A percentile compares a stretch with the other conserved stretches of the same genome.
Evolutionary conservation across 2,888 invertebrate species (phyloP).

Genomic region (Drosophila anomalata): DNA sequence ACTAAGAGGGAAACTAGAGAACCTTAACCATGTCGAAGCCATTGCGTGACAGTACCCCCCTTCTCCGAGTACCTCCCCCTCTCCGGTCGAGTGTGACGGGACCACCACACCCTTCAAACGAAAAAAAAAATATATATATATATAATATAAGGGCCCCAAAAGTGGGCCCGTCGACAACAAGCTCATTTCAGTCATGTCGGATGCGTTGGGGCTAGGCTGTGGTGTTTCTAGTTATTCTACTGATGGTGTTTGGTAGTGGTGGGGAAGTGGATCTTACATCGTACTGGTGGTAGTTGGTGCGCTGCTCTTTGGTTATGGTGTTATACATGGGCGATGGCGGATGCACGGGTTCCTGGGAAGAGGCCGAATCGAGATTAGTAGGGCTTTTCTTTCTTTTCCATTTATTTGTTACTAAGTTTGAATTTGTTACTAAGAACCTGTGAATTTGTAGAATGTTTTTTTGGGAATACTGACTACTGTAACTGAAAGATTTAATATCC

Average conservation of each 20-base stretch:
- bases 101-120: constrained; percentile 37
- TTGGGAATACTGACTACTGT: too few relatives aligned
- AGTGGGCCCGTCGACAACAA: constrained; percentile 48
- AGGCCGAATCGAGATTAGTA: constrained; percentile 44
- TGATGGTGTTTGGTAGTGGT: constrained; percentile 20
- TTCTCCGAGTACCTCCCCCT: neutral
- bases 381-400: neutral
- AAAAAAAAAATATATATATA: neutral
- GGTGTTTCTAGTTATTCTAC: constrained; percentile 25
- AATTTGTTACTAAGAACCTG: too few relatives aligned
- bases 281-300: constrained; percentile 83
- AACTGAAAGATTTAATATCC: too few relatives aligned
- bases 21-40: constrained; percentile 36
- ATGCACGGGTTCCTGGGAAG: constrained; percentile 73
- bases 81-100: constrained; percentile 65
- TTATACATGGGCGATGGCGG: constrained; percentile 83
- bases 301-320: constrained; percentile 81
- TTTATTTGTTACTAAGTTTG: neutral
- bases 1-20: constrained; percentile 18
- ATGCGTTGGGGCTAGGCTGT: constrained; percentile 28
- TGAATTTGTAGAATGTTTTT: neutral
- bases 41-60: constrained; percentile 71
- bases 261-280: constrained; percentile 81
- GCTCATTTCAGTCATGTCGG: constrained; percentile 46
- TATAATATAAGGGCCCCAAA: constrained; percentile 31